phyloP scores from a whole-genome alignment of 2,888 invertebrate species.

The Horisme vitalbata region DNA sequence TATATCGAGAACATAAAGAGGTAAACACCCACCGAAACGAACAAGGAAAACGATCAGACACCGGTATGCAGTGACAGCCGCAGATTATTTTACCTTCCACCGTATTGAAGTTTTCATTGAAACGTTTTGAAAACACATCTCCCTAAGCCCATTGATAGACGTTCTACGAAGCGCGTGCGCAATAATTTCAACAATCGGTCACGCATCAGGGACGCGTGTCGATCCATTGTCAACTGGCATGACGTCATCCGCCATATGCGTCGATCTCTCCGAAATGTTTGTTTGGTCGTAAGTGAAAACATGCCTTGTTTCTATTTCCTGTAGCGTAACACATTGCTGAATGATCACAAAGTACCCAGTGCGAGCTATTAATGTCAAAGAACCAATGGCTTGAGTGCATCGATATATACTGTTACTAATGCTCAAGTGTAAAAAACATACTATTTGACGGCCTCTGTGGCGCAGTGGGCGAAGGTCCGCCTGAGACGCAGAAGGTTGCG shows the following conservation, averaged over 20 bases:
- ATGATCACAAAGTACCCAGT: not conserved
- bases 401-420: too few relatives aligned
- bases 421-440: too few relatives aligned
- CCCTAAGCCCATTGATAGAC: conserved; percentile 51
- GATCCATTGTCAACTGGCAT: conserved; percentile 41
- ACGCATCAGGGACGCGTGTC: conserved; percentile 38
- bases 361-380: too few relatives aligned
- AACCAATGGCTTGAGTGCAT: too few relatives aligned
- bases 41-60: conserved; percentile 16
- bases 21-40: conserved; percentile 6
- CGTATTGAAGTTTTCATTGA: conserved; percentile 41
- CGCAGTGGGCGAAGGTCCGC: too few relatives aligned
- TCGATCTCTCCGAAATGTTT: conserved; percentile 61
- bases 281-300: conserved; percentile 54
- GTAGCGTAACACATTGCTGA: conserved; percentile 13
- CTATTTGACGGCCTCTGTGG: too few relatives aligned
- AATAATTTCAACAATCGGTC: conserved; percentile 37
- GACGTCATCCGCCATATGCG: conserved; percentile 49
- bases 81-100: conserved; percentile 24
- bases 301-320: conserved; percentile 31
- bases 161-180: conserved; percentile 75
- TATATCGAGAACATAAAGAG: conserved; percentile 8
- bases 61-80: conserved; percentile 24
- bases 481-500: too few relatives aligned
- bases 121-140: conserved; percentile 64